Evolutionary conservation across 2,888 invertebrate genomes (phyloP).

Genomic region (Tipula lateralis): DNA sequence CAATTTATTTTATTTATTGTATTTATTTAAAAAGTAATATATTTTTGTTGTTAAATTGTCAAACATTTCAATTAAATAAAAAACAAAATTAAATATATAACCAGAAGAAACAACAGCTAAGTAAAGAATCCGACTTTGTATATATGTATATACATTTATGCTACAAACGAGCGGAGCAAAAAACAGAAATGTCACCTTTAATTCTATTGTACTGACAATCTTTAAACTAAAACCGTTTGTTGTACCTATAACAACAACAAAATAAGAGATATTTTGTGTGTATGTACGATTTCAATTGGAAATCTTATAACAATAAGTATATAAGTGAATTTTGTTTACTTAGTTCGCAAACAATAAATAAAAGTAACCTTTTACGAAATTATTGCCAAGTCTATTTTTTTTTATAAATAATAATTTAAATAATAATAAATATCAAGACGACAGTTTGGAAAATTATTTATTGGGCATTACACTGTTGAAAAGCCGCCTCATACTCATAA

Average conservation of each 20-base stretch:
- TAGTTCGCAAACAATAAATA: neutral
- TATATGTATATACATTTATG: too few relatives aligned
- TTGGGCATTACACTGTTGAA: neutral
- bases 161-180: neutral
- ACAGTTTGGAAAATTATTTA: slow-evolving; percentile 9
- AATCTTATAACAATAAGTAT: neutral
- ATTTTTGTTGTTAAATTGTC: neutral
- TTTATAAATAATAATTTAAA: neutral
- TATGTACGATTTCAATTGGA: neutral
- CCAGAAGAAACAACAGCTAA: slow-evolving; percentile 24
- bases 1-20: slow-evolving; percentile 16
- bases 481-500: slow-evolving; percentile 13
- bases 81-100: neutral
- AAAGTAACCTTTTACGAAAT: neutral
- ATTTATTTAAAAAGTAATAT: neutral
- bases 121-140: neutral
- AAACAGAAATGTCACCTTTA: slow-evolving; percentile 11
- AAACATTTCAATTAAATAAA: slow-evolving; percentile 11
- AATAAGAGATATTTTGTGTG: neutral
- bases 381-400: neutral
- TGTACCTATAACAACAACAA: too few relatives aligned
- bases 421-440: slow-evolving; percentile 9
- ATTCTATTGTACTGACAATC: slow-evolving; percentile 24
- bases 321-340: neutral
- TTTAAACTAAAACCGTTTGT: slow-evolving; percentile 1